Percentiles rank a stretch among this genome's conserved stretches.
These are phyloP conservation scores for Nesometra sesokonis DNA, from an alignment of 35 echinoderm and acorn worm species.

Conservation along the genomic window DNA sequence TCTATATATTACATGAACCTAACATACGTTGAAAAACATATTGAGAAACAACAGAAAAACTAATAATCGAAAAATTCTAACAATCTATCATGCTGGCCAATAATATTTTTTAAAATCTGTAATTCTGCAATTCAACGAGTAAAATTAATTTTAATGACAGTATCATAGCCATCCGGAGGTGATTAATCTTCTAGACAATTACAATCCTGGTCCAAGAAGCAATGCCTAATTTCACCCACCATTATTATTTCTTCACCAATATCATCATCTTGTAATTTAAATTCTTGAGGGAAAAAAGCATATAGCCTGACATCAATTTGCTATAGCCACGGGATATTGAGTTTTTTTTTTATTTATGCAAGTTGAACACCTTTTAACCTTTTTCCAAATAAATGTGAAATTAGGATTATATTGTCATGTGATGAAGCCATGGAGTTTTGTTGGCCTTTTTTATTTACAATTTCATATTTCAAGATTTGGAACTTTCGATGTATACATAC, in stretches of 20 bases:
- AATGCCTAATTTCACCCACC: not conserved
- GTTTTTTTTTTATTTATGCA: not conserved
- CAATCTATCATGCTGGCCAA: too few species aligned
- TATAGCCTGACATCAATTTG: not conserved
- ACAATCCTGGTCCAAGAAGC: not conserved
- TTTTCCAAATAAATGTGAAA: not conserved
- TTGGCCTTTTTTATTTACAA: too few species aligned
- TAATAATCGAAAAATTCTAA: too few species aligned
- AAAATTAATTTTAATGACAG: not conserved
- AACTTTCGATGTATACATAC: too few species aligned
- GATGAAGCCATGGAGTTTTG: too few species aligned
- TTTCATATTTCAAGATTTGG: too few species aligned
- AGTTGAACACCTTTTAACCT: not conserved
- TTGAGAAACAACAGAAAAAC: too few species aligned
- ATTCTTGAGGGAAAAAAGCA: not conserved
- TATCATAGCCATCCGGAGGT: not conserved
- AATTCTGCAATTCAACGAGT: not conserved
- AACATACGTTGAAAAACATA: too few species aligned
- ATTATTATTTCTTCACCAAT: not conserved
- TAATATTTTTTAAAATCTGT: too few species aligned
- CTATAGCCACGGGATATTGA: not conserved
- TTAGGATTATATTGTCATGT: not conserved
- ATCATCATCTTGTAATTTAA: not conserved
- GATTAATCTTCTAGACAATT: not conserved
- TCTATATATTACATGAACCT: too few species aligned